A percentile compares a stretch with the other conserved stretches of the same genome.
Evolutionary conservation across 2,113 vertebrate genomes (phyloP).

Genomic region (Asarcornis scutulata): DNA sequence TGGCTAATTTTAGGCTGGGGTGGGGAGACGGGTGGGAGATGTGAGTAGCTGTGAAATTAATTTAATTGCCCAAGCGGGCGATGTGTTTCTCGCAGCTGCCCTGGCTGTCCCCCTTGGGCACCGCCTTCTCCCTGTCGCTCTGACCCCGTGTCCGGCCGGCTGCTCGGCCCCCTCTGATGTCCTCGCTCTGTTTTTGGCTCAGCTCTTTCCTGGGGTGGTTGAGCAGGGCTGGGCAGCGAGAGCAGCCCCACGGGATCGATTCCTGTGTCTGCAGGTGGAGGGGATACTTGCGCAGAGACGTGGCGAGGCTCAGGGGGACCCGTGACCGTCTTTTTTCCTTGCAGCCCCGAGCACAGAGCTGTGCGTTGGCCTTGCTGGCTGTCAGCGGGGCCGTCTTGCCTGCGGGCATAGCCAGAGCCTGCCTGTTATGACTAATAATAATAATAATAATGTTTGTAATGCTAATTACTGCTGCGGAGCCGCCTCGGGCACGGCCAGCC

Average conservation of each 20-base stretch:
- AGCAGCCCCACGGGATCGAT: background rate
- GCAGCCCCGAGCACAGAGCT: background rate
- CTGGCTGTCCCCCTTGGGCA: background rate
- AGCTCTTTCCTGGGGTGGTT: background rate
- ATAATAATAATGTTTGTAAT: conserved; percentile 28
- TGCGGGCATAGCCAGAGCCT: background rate
- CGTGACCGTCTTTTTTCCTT: background rate
- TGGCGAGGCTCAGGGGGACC: background rate
- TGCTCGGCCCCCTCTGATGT: background rate
- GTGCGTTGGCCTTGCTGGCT: background rate
- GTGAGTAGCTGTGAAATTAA: conserved; percentile 61
- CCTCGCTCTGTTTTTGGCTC: background rate
- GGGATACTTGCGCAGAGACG: background rate
- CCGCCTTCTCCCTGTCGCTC: background rate
- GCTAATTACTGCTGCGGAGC: conserved; percentile 30
- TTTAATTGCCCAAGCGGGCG: conserved; percentile 52
- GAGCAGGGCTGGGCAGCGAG: background rate
- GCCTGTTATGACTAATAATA: conserved; percentile 26
- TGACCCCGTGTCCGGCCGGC: background rate
- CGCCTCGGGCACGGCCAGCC: background rate
- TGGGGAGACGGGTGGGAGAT: conserved; percentile 30
- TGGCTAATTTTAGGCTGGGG: conserved; percentile 66
- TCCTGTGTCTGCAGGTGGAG: background rate
- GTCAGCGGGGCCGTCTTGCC: background rate
- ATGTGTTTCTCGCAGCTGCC: conserved; percentile 41